These are phyloP conservation scores for Ormyrus thymus DNA, from an alignment of 2,888 invertebrate genomes.

Conservation along the genomic window DNA sequence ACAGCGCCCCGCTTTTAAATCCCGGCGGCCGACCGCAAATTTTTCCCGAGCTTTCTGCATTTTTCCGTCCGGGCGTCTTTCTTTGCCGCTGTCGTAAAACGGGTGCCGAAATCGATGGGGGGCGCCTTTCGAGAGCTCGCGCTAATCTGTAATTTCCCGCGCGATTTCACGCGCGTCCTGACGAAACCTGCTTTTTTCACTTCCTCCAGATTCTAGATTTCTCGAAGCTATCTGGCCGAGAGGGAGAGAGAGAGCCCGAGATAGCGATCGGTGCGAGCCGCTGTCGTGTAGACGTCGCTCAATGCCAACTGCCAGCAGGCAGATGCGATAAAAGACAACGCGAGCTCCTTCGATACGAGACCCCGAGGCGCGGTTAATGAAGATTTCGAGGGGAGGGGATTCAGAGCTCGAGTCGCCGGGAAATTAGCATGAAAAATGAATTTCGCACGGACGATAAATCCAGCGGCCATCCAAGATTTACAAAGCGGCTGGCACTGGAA, in stretches of 20 bases:
- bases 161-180: slow-evolving; percentile 27
- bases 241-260: background rate
- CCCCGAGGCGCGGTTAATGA: background rate
- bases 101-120: slow-evolving; percentile 9
- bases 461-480: too few relatives aligned
- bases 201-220: slow-evolving; percentile 20
- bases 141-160: slow-evolving; percentile 27
- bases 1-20: slow-evolving; percentile 10
- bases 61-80: background rate
- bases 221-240: slow-evolving; percentile 2
- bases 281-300: too few relatives aligned
- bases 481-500: too few relatives aligned
- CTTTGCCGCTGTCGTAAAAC: background rate
- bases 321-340: background rate
- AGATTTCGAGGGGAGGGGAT: too few relatives aligned
- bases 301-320: background rate
- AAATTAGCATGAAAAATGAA: too few relatives aligned
- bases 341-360: background rate
- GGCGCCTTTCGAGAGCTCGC: background rate
- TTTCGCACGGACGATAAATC: too few relatives aligned
- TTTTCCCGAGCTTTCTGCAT: background rate
- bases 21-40: slow-evolving; percentile 23
- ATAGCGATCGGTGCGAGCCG: background rate
- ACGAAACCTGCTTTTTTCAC: slow-evolving; percentile 18
- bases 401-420: too few relatives aligned